These are phyloP conservation scores for Boloria selene DNA, from an alignment of 2,888 invertebrate genomes.

Conservation along the genomic window DNA sequence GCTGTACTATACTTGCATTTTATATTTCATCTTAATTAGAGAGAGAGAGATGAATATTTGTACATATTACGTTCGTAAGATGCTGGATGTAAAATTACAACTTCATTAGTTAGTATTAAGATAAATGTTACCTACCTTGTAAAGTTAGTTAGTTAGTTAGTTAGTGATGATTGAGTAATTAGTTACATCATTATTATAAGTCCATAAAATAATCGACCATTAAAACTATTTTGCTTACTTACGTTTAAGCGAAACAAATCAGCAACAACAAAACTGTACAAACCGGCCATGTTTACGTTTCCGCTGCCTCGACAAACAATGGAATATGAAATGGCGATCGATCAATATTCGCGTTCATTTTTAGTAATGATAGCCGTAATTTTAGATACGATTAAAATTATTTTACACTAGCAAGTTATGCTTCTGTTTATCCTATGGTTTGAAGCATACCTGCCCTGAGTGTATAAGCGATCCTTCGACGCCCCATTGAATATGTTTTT, in stretches of 20 bases:
- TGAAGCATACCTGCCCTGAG: not conserved
- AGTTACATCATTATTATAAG: too few relatives aligned
- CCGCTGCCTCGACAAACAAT: constrained; percentile 18
- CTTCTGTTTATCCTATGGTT: not conserved
- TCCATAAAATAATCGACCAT: constrained; percentile 3
- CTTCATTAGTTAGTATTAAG: too few relatives aligned
- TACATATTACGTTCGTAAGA: too few relatives aligned
- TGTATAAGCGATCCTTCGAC: too few relatives aligned
- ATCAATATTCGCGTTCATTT: constrained; percentile 6
- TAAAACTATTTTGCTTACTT: constrained; percentile 12
- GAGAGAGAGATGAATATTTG: too few relatives aligned
- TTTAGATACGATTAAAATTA: not conserved
- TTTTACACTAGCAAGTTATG: not conserved
- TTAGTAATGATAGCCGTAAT: not conserved
- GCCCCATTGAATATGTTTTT: too few relatives aligned
- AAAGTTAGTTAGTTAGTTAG: too few relatives aligned
- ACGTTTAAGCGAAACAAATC: constrained; percentile 1
- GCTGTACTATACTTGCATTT: too few relatives aligned
- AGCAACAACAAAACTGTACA: constrained; percentile 13
- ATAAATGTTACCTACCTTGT: too few relatives aligned
- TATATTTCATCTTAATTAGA: too few relatives aligned
- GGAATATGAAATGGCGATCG: constrained; percentile 17
- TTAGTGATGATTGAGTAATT: too few relatives aligned
- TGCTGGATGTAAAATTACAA: too few relatives aligned
- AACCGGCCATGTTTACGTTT: constrained; percentile 17